Percentiles rank a stretch among this genome's conserved stretches.
phyloP scores from a whole-genome alignment of 2,888 invertebrate genomes.

The Agrilus biguttatus region DNA sequence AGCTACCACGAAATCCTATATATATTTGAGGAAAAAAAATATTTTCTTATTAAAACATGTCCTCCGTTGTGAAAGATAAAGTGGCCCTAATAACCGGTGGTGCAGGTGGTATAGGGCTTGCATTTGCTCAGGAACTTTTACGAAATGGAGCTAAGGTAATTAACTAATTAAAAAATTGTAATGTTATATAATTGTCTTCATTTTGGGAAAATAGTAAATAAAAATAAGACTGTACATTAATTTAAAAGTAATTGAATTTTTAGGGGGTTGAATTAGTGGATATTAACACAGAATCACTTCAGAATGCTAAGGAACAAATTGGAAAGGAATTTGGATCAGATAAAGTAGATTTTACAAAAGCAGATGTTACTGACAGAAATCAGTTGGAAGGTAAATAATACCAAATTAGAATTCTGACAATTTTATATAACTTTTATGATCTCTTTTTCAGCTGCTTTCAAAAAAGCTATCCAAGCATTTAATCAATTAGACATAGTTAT shows the following conservation, averaged over 20 bases:
- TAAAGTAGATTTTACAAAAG: slow-evolving; percentile 52
- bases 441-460: slow-evolving; percentile 26
- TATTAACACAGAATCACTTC: slow-evolving; percentile 48
- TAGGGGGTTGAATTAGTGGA: slow-evolving; percentile 54
- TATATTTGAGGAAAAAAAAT: no score
- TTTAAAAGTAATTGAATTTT: slow-evolving; percentile 4
- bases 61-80: slow-evolving; percentile 47
- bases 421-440: no score
- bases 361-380: slow-evolving; percentile 58
- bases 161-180: background rate
- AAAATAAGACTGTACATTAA: background rate
- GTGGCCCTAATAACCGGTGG: slow-evolving; percentile 60
- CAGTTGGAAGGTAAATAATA: slow-evolving; percentile 48
- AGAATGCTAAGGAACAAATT: slow-evolving; percentile 46
- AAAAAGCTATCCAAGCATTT: slow-evolving; percentile 25
- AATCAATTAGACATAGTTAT: slow-evolving; percentile 37
- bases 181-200: background rate
- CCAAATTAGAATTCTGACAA: background rate
- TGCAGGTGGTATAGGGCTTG: slow-evolving; percentile 55
- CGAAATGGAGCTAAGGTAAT: slow-evolving; percentile 37
- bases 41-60: slow-evolving; percentile 15
- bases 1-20: no score
- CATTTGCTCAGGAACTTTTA: slow-evolving; percentile 51
- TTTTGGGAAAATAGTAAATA: background rate
- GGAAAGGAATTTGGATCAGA: slow-evolving; percentile 51